A percentile compares a stretch with the other conserved stretches of the same genome.
Evolutionary conservation across 1,140 invertebrate species (phyloP).

Genomic region (Scylla paramamosain): DNA sequence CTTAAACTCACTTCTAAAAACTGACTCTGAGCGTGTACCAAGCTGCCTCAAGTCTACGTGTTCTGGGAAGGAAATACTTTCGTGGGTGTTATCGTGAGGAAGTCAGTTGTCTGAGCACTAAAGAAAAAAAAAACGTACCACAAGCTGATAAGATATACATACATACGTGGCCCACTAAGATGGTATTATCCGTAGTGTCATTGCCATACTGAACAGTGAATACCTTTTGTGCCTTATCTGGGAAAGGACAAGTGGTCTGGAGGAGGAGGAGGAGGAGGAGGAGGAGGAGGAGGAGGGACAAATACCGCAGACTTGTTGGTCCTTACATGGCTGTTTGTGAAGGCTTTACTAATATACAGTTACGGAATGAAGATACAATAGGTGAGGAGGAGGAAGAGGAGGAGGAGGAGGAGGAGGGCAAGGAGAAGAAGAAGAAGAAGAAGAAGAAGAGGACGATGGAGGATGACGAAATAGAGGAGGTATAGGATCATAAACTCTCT

Average conservation of each 20-base stretch:
- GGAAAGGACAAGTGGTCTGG: neutral
- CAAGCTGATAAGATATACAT: neutral
- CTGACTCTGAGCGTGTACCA: too few relatives aligned
- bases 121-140: neutral
- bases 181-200: neutral
- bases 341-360: too few relatives aligned
- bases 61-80: too few relatives aligned
- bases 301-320: too few relatives aligned
- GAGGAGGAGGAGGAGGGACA: neutral
- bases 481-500: neutral
- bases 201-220: neutral
- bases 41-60: too few relatives aligned
- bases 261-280: neutral
- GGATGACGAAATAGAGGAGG: too few relatives aligned
- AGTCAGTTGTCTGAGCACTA: neutral
- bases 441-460: neutral
- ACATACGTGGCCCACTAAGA: neutral
- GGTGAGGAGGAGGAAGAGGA: neutral
- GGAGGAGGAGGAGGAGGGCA: neutral
- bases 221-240: neutral
- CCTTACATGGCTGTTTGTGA: too few relatives aligned
- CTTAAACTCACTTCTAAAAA: too few relatives aligned
- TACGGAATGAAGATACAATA: neutral
- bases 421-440: neutral
- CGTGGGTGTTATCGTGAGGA: neutral